Percentiles rank a stretch among this genome's conserved stretches.
These are phyloP conservation scores for Epicauta chinensis DNA, from an alignment of 1,140 invertebrate genomes.

Conservation along the genomic window DNA sequence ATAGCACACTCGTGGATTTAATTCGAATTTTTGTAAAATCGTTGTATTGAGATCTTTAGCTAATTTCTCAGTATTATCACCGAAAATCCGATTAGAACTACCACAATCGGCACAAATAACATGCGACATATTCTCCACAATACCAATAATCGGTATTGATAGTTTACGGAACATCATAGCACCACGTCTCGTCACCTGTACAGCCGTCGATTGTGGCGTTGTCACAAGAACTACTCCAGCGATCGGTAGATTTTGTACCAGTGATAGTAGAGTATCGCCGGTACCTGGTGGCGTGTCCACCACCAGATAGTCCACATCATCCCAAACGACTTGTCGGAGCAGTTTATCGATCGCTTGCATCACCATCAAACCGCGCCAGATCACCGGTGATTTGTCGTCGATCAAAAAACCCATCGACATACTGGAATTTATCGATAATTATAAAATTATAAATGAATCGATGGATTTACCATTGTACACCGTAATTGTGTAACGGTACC, in stretches of 20 bases:
- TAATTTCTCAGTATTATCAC: slow-evolving; percentile 48
- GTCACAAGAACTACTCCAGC: slow-evolving; percentile 75
- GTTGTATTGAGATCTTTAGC: slow-evolving; percentile 50
- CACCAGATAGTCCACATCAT: slow-evolving; percentile 70
- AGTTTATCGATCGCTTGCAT: slow-evolving; percentile 88
- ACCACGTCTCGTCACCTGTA: slow-evolving; percentile 74
- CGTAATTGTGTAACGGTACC: slow-evolving; percentile 82
- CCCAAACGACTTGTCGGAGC: slow-evolving; percentile 76
- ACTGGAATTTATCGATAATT: slow-evolving; percentile 43
- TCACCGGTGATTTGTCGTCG: slow-evolving; percentile 67
- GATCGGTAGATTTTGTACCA: slow-evolving; percentile 81
- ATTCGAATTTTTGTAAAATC: slow-evolving; percentile 64
- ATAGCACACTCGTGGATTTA: slow-evolving; percentile 45
- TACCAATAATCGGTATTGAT: slow-evolving; percentile 69
- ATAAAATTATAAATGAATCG: slow-evolving; percentile 9
- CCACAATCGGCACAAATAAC: slow-evolving; percentile 67
- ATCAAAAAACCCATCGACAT: slow-evolving; percentile 91
- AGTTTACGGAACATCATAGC: slow-evolving; percentile 76
- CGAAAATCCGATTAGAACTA: slow-evolving; percentile 55
- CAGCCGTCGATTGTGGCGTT: slow-evolving; percentile 75
- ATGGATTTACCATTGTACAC: slow-evolving; percentile 74
- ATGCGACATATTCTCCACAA: slow-evolving; percentile 81
- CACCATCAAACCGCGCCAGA: slow-evolving; percentile 90
- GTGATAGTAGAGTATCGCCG: slow-evolving; percentile 82
- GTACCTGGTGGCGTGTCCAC: slow-evolving; percentile 90